Conservation (phyloP, 2,797 vertebrate genomes). For the Cyprinodon diabolis region DNA sequence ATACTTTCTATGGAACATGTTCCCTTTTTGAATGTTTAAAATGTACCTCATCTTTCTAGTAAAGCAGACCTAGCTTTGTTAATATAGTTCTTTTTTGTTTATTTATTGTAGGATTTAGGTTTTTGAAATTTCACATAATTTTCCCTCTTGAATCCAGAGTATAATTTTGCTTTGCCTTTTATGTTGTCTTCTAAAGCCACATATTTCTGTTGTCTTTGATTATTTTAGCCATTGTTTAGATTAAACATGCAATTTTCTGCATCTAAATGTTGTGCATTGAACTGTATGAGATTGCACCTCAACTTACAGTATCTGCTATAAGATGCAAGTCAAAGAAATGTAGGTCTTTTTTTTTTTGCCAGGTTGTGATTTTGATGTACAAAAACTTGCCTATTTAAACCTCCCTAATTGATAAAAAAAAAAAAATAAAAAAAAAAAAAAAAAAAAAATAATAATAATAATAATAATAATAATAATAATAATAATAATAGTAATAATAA, state of each 20-base stretch:
- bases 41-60: conserved; percentile 5
- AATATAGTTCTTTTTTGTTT: not conserved
- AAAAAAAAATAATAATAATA: no score
- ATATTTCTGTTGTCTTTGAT: conserved; percentile 24
- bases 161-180: conserved; percentile 8
- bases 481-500: no score
- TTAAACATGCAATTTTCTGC: conserved; percentile 33
- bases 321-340: conserved; percentile 50
- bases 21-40: conserved; percentile 8
- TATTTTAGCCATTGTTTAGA: conserved; percentile 35
- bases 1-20: conserved; percentile 2
- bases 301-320: conserved; percentile 52
- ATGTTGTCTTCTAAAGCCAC: conserved; percentile 26
- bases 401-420: not conserved
- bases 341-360: conserved; percentile 59
- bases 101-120: not conserved
- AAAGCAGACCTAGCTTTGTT: not conserved
- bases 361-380: conserved; percentile 57
- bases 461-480: no score
- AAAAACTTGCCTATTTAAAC: conserved; percentile 32
- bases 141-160: conserved; percentile 1
- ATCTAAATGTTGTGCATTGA: conserved; percentile 24
- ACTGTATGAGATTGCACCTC: conserved; percentile 40
- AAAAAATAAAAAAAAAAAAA: no score
- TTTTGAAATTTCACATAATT: conserved; percentile 14